Base-by-base conservation (phyloP, 2,113 vertebrate genomes). In the Romanogobio albipinnatus region DNA sequence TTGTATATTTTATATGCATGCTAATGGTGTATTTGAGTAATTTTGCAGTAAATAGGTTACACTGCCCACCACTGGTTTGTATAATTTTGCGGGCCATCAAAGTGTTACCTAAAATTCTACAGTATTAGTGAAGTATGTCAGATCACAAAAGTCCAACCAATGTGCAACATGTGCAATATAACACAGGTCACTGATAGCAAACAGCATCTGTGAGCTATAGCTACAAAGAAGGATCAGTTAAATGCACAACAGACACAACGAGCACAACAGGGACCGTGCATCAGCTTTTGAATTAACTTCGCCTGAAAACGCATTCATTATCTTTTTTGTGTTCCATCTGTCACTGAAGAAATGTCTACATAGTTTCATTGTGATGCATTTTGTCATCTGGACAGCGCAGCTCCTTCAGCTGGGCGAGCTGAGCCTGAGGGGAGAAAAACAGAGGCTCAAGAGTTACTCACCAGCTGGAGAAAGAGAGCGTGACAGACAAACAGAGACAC, bases 241-340 rank as follows among this genome's bases (percentile, higher is more conserved):
- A 45, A 76, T 29, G 51, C 39, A 39, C 39, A 39, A 39, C 39
- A 39, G 39, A 39, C 39, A 39, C 39, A 39, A 39, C 39, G 59
- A 81, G 77, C 49, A 84, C 43, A 47, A 53, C 17, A 62, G 5
- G 13, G 74, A 39, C 36, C 11, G 2, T 22, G 9, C 47, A 56
- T 58, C 10, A 43, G 24, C 83, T 62, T 49, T 79, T 22, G 68
- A 66, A 84, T 24, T 61, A 15, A 47, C 15, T n/a, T 17, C 29
- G 47, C n/a, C 49, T 82, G 49, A 53, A 71, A 70, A 56, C 26
- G 24, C 76, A 56, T 56, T 83, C 26, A 49, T 86, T 79, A 84
- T 66, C 64, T 79, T n/a, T 51, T 58, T 58, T 75, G 9, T 79
- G 53, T 24, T 29, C 15, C 19, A 59, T 45, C 62, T 61, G 58